These are phyloP conservation scores for Drosophila murphyi DNA, from an alignment of 1,140 invertebrate species.

Conservation along the genomic window DNA sequence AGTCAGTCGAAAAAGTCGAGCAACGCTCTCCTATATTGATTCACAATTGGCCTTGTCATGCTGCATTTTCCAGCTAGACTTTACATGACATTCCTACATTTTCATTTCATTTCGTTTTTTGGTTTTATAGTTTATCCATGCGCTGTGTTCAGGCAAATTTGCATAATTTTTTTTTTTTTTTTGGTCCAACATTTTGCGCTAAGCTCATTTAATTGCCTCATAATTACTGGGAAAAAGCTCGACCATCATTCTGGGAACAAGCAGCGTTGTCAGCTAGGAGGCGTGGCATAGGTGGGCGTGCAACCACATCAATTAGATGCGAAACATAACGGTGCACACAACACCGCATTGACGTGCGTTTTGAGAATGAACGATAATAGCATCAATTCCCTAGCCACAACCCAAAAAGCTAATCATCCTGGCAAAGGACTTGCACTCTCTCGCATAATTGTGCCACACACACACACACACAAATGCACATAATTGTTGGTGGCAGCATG, in stretches of 20 bases:
- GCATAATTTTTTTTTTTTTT: constrained; percentile 68
- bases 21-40: constrained; percentile 28
- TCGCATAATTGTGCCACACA: constrained; percentile 60
- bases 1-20: constrained; percentile 26
- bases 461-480: not conserved
- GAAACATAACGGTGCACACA: constrained; percentile 43
- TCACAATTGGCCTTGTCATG: constrained; percentile 43
- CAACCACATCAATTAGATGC: constrained; percentile 69
- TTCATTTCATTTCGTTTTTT: constrained; percentile 16
- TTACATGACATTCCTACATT: constrained; percentile 6
- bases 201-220: constrained; percentile 72
- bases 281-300: constrained; percentile 23
- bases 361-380: constrained; percentile 57
- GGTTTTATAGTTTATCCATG: too few species aligned
- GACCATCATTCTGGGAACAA: constrained; percentile 21
- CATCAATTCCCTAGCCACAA: constrained; percentile 50
- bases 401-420: constrained; percentile 79
- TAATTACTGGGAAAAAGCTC: constrained; percentile 56
- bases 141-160: constrained; percentile 28
- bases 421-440: constrained; percentile 51
- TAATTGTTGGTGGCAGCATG: constrained; percentile 55
- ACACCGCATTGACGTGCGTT: constrained; percentile 43
- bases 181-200: constrained; percentile 43
- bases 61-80: not conserved
- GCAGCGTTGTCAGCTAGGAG: constrained; percentile 28